Evolutionary conservation across 1,140 invertebrate genomes (phyloP).

Genomic region (Sitobion miscanthi): DNA sequence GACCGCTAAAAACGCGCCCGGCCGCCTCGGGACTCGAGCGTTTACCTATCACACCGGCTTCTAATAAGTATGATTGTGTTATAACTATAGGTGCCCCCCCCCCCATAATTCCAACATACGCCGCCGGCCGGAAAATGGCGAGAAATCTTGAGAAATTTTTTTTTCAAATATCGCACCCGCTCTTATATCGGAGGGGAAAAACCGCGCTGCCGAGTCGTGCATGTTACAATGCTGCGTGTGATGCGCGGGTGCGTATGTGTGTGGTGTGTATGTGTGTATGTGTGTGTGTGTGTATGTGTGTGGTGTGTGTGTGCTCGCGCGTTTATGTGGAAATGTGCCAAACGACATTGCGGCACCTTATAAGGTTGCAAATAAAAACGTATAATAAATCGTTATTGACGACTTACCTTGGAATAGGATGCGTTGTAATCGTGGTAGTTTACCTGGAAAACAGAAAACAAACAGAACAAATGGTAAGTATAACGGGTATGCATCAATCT

Average conservation of each 20-base stretch:
- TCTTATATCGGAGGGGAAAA: background rate
- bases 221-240: background rate
- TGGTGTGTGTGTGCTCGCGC: background rate
- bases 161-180: background rate
- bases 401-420: constrained; percentile 50
- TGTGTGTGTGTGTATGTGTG: background rate
- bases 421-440: constrained; percentile 51
- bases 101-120: background rate
- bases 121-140: background rate
- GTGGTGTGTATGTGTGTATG: background rate
- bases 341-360: constrained; percentile 28
- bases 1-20: background rate
- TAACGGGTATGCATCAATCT: background rate
- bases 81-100: background rate
- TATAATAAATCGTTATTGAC: background rate
- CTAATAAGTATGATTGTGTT: background rate
- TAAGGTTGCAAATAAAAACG: constrained; percentile 31
- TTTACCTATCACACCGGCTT: background rate
- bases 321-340: constrained; percentile 41
- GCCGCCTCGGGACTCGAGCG: background rate
- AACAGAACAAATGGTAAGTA: constrained; percentile 6
- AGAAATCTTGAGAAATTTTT: background rate
- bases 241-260: background rate
- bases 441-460: constrained; percentile 44
- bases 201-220: background rate